Evolutionary conservation across 2,888 invertebrate species (phyloP).

Genomic region (Apodemia zela): DNA sequence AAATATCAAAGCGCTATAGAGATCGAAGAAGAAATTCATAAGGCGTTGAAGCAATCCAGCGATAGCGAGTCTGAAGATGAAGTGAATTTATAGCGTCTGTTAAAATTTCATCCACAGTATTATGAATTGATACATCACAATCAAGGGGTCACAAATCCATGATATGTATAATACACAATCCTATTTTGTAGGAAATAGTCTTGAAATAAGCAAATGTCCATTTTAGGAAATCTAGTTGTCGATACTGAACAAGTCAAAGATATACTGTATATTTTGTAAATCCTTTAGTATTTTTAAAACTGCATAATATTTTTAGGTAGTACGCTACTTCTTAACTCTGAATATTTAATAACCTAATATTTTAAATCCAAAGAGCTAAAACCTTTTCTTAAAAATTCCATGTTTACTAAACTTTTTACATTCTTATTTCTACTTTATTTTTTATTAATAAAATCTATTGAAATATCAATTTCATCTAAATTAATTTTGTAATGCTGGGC

Average conservation of each 20-base stretch:
- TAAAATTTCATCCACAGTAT: constrained; percentile 49
- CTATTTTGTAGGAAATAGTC: not conserved
- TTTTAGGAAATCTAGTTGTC: not conserved
- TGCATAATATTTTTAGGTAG: not conserved
- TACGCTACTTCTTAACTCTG: not conserved
- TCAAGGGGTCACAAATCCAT: not conserved
- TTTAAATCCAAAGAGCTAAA: constrained; percentile 10
- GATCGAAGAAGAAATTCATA: constrained; percentile 65
- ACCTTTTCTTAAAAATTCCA: not conserved
- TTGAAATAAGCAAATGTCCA: not conserved
- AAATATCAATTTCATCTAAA: not conserved
- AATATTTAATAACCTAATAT: not conserved
- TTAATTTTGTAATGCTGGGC: not conserved
- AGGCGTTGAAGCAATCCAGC: constrained; percentile 58
- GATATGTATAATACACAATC: not conserved
- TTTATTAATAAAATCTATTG: not conserved
- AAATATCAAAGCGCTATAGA: constrained; percentile 61
- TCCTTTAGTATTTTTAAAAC: not conserved
- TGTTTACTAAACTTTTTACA: not conserved
- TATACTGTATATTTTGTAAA: not conserved
- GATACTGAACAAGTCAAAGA: not conserved
- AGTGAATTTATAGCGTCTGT: constrained; percentile 59
- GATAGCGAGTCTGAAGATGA: constrained; percentile 69
- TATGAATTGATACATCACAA: constrained; percentile 50
- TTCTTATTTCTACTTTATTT: not conserved